Percentiles rank a stretch among this genome's conserved stretches.
phyloP scores from a whole-genome alignment of 23 tunicate species.

The Phallusia fumigata region DNA sequence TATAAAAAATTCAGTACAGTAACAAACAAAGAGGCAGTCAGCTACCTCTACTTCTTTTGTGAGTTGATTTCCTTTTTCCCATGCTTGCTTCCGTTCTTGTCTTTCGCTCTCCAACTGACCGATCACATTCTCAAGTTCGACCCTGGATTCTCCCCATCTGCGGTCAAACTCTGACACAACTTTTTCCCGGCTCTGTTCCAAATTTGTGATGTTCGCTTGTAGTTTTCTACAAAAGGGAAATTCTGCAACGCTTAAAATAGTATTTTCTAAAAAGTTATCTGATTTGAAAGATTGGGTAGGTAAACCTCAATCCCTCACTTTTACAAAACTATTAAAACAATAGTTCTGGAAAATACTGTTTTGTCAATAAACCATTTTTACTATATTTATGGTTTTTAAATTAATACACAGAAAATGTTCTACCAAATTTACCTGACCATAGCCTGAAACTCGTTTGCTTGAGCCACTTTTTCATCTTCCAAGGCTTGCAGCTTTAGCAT shows the following conservation, averaged over 20 bases:
- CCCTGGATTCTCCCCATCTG: slow-evolving; percentile 42
- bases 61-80: slow-evolving; percentile 36
- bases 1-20: background rate
- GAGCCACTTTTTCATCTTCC: slow-evolving; percentile 7
- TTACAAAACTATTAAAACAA: no score
- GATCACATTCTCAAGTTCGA: slow-evolving; percentile 45
- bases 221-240: slow-evolving; percentile 34
- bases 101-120: slow-evolving; percentile 63
- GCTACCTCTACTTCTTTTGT: slow-evolving; percentile 29
- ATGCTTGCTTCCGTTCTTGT: slow-evolving; percentile 50
- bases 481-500: slow-evolving; percentile 14
- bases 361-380: no score
- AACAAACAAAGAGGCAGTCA: background rate
- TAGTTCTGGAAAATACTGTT: no score
- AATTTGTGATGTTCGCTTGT: slow-evolving; percentile 18
- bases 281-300: no score
- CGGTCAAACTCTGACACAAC: slow-evolving; percentile 41
- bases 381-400: no score
- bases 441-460: slow-evolving; percentile 31
- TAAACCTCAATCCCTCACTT: no score
- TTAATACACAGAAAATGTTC: no score
- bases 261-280: no score
- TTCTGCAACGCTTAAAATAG: no score
- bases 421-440: slow-evolving; percentile 22
- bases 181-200: slow-evolving; percentile 28